A percentile compares a stretch with the other conserved stretches of the same genome.
phyloP scores from a whole-genome alignment of 2,113 vertebrate genomes.

The Pardalotus punctatus region DNA sequence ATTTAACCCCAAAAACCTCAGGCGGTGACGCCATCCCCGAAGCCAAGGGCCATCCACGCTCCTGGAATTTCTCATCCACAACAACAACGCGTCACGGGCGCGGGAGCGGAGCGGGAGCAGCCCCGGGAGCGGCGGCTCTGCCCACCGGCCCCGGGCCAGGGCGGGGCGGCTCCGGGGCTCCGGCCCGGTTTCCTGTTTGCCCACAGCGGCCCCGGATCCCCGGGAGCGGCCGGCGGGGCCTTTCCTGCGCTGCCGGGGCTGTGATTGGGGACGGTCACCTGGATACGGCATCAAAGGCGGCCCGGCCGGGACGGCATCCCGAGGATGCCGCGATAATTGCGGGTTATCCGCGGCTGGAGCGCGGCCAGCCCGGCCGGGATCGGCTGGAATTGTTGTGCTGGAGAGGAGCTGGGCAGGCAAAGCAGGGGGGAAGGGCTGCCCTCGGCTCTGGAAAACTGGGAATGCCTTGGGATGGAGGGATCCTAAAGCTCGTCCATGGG shows the following conservation, averaged over 20 bases:
- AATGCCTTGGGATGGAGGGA: neutral
- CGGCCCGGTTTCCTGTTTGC: conserved; percentile 60
- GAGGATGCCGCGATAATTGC: neutral
- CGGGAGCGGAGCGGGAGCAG: neutral
- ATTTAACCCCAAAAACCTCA: conserved; percentile 32
- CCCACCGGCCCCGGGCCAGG: conserved; percentile 28
- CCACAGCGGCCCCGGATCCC: neutral
- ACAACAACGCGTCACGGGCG: conserved; percentile 22
- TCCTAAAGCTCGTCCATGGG: accelerated
- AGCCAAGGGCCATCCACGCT: neutral
- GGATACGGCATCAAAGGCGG: neutral
- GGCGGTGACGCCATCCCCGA: neutral
- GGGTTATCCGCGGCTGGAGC: neutral
- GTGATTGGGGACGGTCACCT: conserved; percentile 1
- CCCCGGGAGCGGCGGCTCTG: neutral
- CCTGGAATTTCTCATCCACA: conserved; percentile 44
- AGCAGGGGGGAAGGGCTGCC: neutral
- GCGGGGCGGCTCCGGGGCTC: conserved; percentile 25
- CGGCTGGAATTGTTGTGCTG: neutral
- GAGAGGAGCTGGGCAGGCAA: neutral
- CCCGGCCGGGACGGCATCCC: neutral
- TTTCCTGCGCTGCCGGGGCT: too few relatives aligned
- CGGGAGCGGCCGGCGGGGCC: neutral
- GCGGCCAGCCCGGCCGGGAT: neutral
- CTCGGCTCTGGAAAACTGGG: neutral